Conservation (phyloP, 2,888 invertebrate species). For the Lordiphosa andalusiaca region DNA sequence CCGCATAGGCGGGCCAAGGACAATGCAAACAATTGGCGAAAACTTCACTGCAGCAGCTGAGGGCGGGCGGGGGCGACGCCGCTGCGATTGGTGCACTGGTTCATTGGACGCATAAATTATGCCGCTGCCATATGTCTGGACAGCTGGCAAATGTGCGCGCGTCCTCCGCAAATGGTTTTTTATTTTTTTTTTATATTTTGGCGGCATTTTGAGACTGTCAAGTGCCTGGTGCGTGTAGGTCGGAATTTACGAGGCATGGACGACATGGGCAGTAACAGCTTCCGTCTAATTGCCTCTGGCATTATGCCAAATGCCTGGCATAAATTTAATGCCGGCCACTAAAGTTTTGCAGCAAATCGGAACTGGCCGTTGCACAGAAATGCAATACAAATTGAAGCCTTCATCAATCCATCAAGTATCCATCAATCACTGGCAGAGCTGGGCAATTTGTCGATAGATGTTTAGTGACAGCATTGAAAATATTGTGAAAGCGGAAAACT, state of each 20-base stretch:
- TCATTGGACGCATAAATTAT: conserved; percentile 74
- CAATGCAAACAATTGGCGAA: conserved; percentile 34
- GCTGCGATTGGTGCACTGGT: conserved; percentile 49
- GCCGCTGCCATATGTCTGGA: conserved; percentile 57
- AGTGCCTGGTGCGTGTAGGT: conserved; percentile 36
- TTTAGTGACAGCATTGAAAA: background rate
- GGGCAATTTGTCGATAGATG: background rate
- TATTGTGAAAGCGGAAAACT: too few relatives aligned
- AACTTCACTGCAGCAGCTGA: conserved; percentile 37
- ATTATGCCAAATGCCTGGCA: conserved; percentile 47
- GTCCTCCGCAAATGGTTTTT: conserved; percentile 23
- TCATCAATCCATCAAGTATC: conserved; percentile 39
- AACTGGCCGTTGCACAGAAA: background rate
- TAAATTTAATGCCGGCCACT: conserved; percentile 23
- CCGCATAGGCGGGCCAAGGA: conserved; percentile 27
- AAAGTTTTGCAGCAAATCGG: conserved; percentile 16
- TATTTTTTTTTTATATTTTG: conserved; percentile 32
- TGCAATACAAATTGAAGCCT: conserved; percentile 14
- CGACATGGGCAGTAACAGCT: conserved; percentile 25
- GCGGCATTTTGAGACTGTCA: conserved; percentile 41
- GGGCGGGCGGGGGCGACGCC: conserved; percentile 35
- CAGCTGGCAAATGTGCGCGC: conserved; percentile 29
- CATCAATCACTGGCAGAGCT: conserved; percentile 42
- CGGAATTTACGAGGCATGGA: conserved; percentile 47
- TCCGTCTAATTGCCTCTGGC: conserved; percentile 64